Base-by-base conservation (phyloP, 2,797 vertebrate genomes). In the Selene dorsalis region DNA sequence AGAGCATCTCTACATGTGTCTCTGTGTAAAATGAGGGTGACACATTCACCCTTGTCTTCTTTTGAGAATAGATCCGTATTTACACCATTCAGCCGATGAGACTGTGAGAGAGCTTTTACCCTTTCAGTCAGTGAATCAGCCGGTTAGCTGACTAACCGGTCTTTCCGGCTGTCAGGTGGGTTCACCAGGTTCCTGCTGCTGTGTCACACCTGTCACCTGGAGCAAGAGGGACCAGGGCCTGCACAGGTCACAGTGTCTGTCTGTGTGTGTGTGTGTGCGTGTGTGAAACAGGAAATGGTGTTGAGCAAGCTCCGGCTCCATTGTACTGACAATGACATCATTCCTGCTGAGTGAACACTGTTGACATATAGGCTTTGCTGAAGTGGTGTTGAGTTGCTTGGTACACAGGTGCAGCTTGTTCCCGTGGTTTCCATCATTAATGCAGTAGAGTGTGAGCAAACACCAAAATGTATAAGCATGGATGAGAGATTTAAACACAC, bases 131-230 rank as follows among this genome's bases (percentile, higher is more conserved):
- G 84, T 86, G 87, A 91, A 80, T 90, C 85, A 89, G 69, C 32
- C 43, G 6, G 75, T 72, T n/a, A 69, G 79, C 81, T 73, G 87
- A 77, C 89, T 84, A 85, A 90, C 88, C 24, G 82, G 83, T 84
- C 84, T 73, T 77, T 91, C 89, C 74, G 38, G 63, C 82, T 80
- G 82, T 81, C 75, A 48, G 83, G 70, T 73, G 72, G 62, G 58
- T 75, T 84, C 78, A 55, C 45, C 71, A n/a, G 81, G 68, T 87
- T 83, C 53, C 85, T 57, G 69, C 62, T 9, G 50, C 78, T 69
- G 84, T 87, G 87, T 88, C 91, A 85, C 84, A 88, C 84, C 83
- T 89, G 91, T 88, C 89, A 86, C 88, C 88, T 63, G 50, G 38
- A 77, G 88, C 76, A 30, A 74, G 28, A 74, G 50, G 13, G 8